A percentile compares a stretch with the other conserved stretches of the same genome.
These are phyloP conservation scores for Abramis brama DNA, from an alignment of 2,113 vertebrate species.

Conservation along the genomic window DNA sequence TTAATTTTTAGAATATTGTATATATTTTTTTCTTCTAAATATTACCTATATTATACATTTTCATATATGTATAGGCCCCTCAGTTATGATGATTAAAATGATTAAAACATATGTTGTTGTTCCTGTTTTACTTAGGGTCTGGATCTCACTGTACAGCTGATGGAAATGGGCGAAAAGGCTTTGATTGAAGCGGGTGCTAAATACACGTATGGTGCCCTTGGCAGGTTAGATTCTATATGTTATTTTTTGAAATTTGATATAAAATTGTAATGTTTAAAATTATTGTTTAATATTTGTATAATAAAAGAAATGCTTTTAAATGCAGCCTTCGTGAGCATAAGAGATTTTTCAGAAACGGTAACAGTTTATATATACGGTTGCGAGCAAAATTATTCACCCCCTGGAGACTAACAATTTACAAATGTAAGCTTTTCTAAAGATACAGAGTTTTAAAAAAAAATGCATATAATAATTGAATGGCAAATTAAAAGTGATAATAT, in stretches of 20 bases:
- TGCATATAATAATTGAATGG: too few relatives aligned
- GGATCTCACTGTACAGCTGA: constrained; percentile 89
- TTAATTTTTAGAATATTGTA: neutral
- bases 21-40: neutral
- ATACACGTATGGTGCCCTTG: constrained; percentile 87
- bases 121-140: constrained; percentile 77
- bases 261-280: too few relatives aligned
- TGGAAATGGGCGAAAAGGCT: constrained; percentile 87
- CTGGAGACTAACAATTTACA: too few relatives aligned
- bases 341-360: too few relatives aligned
- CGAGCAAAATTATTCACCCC: too few relatives aligned
- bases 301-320: neutral
- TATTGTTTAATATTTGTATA: too few relatives aligned
- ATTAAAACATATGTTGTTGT: neutral
- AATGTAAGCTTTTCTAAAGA: too few relatives aligned
- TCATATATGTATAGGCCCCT: neutral
- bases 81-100: neutral
- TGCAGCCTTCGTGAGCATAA: too few relatives aligned
- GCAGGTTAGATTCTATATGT: constrained; percentile 78
- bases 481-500: too few relatives aligned
- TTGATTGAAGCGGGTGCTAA: constrained; percentile 83
- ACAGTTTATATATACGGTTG: too few relatives aligned
- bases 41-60: neutral
- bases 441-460: too few relatives aligned
- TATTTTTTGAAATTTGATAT: too few relatives aligned